Evolutionary conservation across 1,140 invertebrate species (phyloP).

Genomic region (Planococcus citri): DNA sequence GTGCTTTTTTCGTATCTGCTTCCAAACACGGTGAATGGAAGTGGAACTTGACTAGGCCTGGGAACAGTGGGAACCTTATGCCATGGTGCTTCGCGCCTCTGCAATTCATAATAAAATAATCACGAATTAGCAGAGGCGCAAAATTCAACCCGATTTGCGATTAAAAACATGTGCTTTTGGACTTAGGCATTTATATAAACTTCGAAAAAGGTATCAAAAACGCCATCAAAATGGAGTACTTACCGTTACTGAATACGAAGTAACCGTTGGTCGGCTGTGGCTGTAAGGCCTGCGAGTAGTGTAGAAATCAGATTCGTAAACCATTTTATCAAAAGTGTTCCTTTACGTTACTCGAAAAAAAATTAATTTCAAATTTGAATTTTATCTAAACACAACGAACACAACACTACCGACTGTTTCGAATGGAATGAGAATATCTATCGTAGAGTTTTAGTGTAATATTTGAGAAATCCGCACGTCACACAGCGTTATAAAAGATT

Average conservation of each 20-base stretch:
- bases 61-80: slow-evolving; percentile 71
- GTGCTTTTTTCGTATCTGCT: slow-evolving; percentile 29
- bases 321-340: slow-evolving; percentile 45
- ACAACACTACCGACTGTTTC: not conserved
- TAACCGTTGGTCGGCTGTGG: slow-evolving; percentile 38
- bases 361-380: not conserved
- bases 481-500: not conserved
- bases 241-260: slow-evolving; percentile 66
- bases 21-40: slow-evolving; percentile 67
- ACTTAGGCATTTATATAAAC: not conserved
- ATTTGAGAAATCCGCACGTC: slow-evolving; percentile 7
- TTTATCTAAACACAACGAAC: not conserved
- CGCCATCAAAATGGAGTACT: too few relatives aligned
- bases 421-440: slow-evolving; percentile 11
- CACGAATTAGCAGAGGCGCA: not conserved
- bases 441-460: too few relatives aligned
- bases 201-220: not conserved
- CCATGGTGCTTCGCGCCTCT: slow-evolving; percentile 55
- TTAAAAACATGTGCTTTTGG: slow-evolving; percentile 16
- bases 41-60: slow-evolving; percentile 61
- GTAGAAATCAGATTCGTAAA: slow-evolving; percentile 80
- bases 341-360: not conserved
- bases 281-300: slow-evolving; percentile 65
- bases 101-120: not conserved
- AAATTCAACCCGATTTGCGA: not conserved